Conservation (phyloP, 2,113 vertebrate species). For the Trichechus manatus region DNA sequence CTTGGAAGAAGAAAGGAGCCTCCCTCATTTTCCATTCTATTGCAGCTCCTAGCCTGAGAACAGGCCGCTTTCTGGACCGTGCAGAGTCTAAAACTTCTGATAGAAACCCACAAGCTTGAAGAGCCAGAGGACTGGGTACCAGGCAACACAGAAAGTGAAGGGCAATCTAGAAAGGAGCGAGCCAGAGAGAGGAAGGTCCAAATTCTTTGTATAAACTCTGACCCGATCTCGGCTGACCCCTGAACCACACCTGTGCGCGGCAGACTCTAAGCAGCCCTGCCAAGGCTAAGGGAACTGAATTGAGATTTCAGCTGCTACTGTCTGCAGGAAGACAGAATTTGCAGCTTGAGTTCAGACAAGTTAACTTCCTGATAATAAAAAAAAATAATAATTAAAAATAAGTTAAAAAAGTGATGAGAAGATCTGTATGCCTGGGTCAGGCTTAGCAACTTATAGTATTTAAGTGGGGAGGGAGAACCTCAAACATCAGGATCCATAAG, state of each 20-base stretch:
- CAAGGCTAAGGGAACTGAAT: neutral
- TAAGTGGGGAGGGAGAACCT: neutral
- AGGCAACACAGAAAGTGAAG: neutral
- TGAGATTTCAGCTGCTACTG: neutral
- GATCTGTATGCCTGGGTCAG: neutral
- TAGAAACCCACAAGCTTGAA: neutral
- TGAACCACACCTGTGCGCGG: no score
- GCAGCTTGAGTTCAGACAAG: neutral
- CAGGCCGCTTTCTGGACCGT: neutral
- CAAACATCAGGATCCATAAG: neutral
- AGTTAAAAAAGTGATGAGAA: neutral
- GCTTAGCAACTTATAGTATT: neutral
- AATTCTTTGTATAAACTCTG: neutral
- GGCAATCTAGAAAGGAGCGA: neutral
- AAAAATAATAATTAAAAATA: neutral
- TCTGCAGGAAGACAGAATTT: neutral
- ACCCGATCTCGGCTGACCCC: neutral
- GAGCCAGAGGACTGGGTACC: neutral
- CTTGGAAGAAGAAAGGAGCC: neutral
- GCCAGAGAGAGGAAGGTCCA: neutral
- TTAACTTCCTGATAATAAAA: neutral
- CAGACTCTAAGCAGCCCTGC: neutral
- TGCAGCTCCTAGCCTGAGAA: neutral
- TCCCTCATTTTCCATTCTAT: slow-evolving; percentile 6
- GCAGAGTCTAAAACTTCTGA: neutral